Evolutionary conservation across 2,113 vertebrate species (phyloP).

Genomic region (Petrocephalus microphthalmus): DNA sequence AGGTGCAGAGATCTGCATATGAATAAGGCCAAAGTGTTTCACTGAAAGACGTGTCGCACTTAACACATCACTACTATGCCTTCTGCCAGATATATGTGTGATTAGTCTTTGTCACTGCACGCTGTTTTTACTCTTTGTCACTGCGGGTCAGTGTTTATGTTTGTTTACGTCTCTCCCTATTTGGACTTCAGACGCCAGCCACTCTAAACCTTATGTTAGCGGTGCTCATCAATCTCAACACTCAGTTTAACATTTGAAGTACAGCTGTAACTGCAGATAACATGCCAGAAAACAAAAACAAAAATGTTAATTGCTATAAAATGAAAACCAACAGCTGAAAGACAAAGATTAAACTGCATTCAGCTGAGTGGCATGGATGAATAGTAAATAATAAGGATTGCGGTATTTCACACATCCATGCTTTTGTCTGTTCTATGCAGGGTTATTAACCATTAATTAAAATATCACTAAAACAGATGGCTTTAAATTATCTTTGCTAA

Average conservation of each 20-base stretch:
- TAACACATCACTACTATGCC: not conserved
- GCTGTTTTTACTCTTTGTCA: constrained; percentile 3
- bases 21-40: not conserved
- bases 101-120: not conserved
- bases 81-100: not conserved
- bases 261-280: not conserved
- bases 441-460: not conserved
- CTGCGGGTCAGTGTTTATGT: not conserved
- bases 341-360: constrained; percentile 1
- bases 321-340: not conserved
- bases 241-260: constrained; percentile 10
- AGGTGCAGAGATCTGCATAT: constrained; percentile 4
- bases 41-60: not conserved
- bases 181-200: not conserved
- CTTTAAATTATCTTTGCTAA: not conserved
- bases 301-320: not conserved
- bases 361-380: not conserved
- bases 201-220: not conserved
- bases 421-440: not conserved
- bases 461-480: not conserved
- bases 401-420: not conserved
- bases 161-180: not conserved
- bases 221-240: not conserved
- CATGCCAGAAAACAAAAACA: not conserved
- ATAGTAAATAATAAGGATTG: not conserved